Evolutionary conservation across 2,113 vertebrate genomes (phyloP).

Genomic region (Lathamus discolor): DNA sequence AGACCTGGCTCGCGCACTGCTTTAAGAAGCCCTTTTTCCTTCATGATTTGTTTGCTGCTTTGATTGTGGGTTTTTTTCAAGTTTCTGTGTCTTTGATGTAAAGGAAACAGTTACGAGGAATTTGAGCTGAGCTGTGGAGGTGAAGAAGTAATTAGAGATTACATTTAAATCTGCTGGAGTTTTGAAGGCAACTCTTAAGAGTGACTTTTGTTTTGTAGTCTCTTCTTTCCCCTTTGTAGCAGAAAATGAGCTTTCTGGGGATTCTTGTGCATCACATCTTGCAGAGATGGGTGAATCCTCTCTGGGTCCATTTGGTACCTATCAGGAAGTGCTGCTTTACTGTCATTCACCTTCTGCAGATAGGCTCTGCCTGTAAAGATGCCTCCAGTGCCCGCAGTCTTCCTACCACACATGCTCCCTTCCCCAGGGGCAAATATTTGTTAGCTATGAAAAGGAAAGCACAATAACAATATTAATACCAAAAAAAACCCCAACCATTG

Average conservation of each 20-base stretch:
- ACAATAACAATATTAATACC: not conserved
- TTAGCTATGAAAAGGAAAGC: not conserved
- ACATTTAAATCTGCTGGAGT: not conserved
- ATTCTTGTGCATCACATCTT: not conserved
- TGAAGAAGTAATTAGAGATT: not conserved
- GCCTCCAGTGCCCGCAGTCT: not conserved
- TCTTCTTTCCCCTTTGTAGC: not conserved
- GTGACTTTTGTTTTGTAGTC: not conserved
- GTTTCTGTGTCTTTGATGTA: constrained; percentile 45
- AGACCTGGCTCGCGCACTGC: not conserved
- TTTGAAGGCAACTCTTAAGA: not conserved
- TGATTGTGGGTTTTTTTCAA: not conserved
- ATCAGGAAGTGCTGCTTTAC: not conserved
- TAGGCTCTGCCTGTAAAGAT: not conserved
- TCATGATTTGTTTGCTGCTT: constrained; percentile 52
- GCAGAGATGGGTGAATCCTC: not conserved
- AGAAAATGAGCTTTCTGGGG: not conserved
- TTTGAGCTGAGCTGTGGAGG: not conserved
- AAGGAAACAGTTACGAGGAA: constrained; percentile 30
- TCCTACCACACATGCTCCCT: not conserved
- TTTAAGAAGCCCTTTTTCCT: not conserved
- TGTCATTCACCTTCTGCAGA: not conserved
- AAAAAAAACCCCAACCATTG: not conserved
- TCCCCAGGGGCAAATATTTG: not conserved
- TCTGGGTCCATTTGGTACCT: not conserved